Evolutionary conservation across 1,140 invertebrate genomes (phyloP), one percentile per base, ranked within the genome.

Genomic region (Platyscapa corneri): DNA sequence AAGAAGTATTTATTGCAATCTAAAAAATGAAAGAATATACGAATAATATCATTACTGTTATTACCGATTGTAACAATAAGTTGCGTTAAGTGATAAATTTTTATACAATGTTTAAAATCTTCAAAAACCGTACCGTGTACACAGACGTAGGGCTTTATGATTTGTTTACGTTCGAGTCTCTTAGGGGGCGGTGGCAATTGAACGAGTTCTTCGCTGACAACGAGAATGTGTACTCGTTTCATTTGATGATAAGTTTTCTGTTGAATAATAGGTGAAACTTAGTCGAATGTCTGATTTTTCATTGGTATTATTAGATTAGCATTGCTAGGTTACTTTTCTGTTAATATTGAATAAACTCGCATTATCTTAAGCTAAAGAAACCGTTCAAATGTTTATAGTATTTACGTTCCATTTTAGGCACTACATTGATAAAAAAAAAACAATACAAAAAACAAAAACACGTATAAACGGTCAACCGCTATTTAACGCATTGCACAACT

Each of bases 1-100:
- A 90, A 94, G 81, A 93, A 94, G 16, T 88, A 88, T 67, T 91
- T 92, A 0, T 87, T 87, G 49, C 93, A 94, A 20, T 91, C 92
- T 92, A 75, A 46, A n/a, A 89, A 90, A 65, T 65, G 37, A 77
- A 83, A 65, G 14, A 49, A 77, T 65, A 76, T 76, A 83, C 18
- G 12, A 67, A 27, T n/a, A 79, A 23, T 60, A 83, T 75, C 18
- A 56, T 10, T 56, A 83, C 37, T 27, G 34, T n/a, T n/a, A 20
- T n/a, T 42, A 74, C 16, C 34, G 18, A 70, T 70, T 23, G 10
- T 70, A 0, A 23, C 1, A 34, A 67, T 0, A 7, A 12, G 49
- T 18, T 16, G 1, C 20, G 56, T 27, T 46, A 46, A 46, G 42
- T 5, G 42, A 7, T 7, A 5, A 46, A 46, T 46, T 46, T 46